Base-by-base conservation (phyloP, 2,797 vertebrate genomes). In the Nyctalus aviator region DNA sequence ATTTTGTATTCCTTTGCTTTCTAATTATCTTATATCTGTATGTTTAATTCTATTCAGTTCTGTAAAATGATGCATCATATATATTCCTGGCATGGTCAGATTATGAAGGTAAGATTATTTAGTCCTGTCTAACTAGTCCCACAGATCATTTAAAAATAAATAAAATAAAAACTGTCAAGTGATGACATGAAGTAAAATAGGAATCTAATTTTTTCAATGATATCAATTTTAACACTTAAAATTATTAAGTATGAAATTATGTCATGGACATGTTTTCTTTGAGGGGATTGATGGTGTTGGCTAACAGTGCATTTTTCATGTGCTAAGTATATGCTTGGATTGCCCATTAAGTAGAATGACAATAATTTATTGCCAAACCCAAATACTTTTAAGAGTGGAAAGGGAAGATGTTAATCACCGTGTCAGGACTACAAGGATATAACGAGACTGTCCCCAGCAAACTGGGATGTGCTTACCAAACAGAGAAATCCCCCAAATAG, bases 381-480 rank as follows among this genome's bases (percentile, higher is more conserved):
- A 82, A 14, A 18, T 11, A 78, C 6, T 11, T 94, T 59, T 32
- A 88, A 23, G n/a, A 62, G 8, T 84, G 23, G 12, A 84, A 35
- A 73, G 35, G 8, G 5, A 35, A 55, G 20, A 21, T 46, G 23
- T 7, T 57, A 37, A 81, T 48, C 48, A 13, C 48, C 6, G 15
- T 30, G 3, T 68, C 8, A 53, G 4, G n/a, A 53, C 5, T 15
- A 23, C 7, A 53, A 23, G 8, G 13, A 20, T 71, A 50, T 71
- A 71, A 75, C 20, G 23, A 69, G 64, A 83, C n/a, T 41, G 2
- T 73, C 21, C 21, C 30, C 8, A 27, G 17, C 0, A 32, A 72
- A 32, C 2, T 14, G 6, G 23, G 9, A 25, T 30, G 3, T 48
- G 25, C 7, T 2, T 50, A 2, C 1, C 27, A 30, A 59, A 30